Base-by-base conservation (phyloP, 2,888 invertebrate genomes). In the Drosophila kuntzei region DNA sequence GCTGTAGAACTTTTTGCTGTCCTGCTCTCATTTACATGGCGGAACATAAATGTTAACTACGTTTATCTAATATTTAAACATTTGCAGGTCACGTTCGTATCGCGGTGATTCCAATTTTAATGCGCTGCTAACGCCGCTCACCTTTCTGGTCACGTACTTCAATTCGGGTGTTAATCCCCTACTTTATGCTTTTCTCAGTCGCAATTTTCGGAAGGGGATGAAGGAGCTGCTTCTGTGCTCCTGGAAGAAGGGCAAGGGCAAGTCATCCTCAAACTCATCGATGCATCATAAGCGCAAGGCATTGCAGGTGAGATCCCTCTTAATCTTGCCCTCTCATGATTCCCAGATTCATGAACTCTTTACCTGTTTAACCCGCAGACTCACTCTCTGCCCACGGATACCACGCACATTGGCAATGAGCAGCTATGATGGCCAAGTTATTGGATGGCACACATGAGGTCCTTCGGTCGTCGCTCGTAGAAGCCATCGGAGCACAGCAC, bases 131-230 rank as follows among this genome's bases (percentile, higher is more conserved):
- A 97, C 97, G 9, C 97, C 98, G 1, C 94, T 97, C 68, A 97
- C 97, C 22, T 97, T 97, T 92, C 94, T 98, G 69, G 94, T 97
- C 79, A 95, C 97, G 43, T 98, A 97, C 91, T 95, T 96, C 92
- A 98, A 98, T 93, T 97, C 97, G 16, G 98, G 96, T 49, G 94
- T 98, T 72, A 98, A 98, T 93, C 98, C 98, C 0, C 93, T 98
- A 54, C 94, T 98, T 8, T 98, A 98, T 92, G 98, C 98, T 3
- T 97, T 98, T 91, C 93, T 98, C 55, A 94, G 95, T 4, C 95
- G 95, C 70, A 96, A 96, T 89, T 97, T 97, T 91, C 94, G 97
- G 58, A 95, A 95, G 89, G 97, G 97, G 18, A 97, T 98, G 95
- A 94, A 95, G 69, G 97, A 98, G 91, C 93, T 97, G 22, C 91